Percentiles rank a stretch among this genome's conserved stretches.
phyloP scores from a whole-genome alignment of 2,797 vertebrate genomes.

The Xenops minutus region DNA sequence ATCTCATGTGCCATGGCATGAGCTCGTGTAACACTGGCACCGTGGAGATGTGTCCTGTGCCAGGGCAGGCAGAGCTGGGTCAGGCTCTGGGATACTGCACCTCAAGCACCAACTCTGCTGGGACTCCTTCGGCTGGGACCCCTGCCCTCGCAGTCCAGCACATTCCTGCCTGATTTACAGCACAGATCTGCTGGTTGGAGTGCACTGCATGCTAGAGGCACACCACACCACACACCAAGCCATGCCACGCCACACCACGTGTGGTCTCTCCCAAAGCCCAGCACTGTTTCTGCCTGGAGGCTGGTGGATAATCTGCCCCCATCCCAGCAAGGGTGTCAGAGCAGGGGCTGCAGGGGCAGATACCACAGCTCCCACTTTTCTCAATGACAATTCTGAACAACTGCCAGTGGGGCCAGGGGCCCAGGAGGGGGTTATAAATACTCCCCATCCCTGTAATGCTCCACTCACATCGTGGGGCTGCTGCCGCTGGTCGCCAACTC shows the following conservation, averaged over 20 bases:
- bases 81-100: not conserved
- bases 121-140: not conserved
- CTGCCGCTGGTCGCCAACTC: not conserved
- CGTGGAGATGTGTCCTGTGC: not conserved
- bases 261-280: not conserved
- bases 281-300: not conserved
- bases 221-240: not conserved
- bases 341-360: not conserved
- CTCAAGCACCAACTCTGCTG: not conserved
- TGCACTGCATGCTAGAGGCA: not conserved
- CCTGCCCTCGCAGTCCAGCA: not conserved
- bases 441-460: not conserved
- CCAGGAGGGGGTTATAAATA: not conserved
- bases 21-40: not conserved
- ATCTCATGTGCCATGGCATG: too few relatives aligned
- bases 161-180: slow-evolving; percentile 74
- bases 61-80: not conserved
- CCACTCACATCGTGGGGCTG: not conserved
- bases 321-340: not conserved
- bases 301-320: not conserved
- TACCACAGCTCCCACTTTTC: not conserved
- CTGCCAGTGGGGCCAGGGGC: not conserved
- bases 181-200: not conserved
- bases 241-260: rapidly evolving
- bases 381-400: slow-evolving; percentile 1